phyloP scores from a whole-genome alignment of 2,797 vertebrate genomes.

The Garrulus glandarius region DNA sequence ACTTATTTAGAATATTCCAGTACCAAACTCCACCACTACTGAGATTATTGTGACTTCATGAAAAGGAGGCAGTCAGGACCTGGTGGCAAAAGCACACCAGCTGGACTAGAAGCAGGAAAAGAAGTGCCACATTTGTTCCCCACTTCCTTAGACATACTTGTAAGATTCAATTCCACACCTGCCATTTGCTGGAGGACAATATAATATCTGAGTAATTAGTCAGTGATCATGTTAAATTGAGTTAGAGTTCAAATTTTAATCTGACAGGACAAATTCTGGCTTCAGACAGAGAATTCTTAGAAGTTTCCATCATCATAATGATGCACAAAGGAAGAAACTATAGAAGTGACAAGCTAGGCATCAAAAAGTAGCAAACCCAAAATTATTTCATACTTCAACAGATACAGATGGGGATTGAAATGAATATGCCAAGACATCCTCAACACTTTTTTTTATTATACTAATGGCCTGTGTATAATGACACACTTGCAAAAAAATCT shows the following conservation, averaged over 20 bases:
- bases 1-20: not conserved
- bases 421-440: not conserved
- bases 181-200: not conserved
- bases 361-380: not conserved
- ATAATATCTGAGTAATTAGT: not conserved
- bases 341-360: not conserved
- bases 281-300: not conserved
- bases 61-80: not conserved
- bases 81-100: not conserved
- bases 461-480: not conserved
- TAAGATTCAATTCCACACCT: not conserved
- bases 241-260: not conserved
- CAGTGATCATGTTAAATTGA: not conserved
- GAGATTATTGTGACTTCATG: not conserved
- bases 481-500: not conserved
- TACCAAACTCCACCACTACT: not conserved
- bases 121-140: not conserved
- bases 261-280: not conserved
- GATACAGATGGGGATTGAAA: not conserved
- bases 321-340: not conserved
- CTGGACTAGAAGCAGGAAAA: not conserved
- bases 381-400: not conserved
- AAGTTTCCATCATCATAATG: not conserved
- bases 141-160: not conserved
- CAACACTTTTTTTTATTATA: not conserved